Evolutionary conservation across 2,797 vertebrate species (phyloP).

Genomic region (Eulemur mongoz): DNA sequence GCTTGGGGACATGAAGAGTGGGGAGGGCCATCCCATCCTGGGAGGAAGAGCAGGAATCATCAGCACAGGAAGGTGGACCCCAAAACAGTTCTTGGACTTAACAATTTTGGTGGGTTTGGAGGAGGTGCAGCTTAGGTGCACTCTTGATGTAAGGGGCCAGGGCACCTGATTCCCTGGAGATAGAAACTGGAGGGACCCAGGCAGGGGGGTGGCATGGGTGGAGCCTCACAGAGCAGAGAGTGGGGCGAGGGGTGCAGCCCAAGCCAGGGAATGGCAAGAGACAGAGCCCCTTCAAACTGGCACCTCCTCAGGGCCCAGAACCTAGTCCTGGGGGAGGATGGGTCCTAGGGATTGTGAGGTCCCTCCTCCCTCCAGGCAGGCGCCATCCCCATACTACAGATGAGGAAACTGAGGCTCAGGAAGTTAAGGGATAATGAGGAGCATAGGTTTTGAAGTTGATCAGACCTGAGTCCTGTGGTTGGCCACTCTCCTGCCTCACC

Average conservation of each 20-base stretch:
- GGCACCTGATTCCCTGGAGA: background rate
- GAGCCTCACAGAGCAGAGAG: background rate
- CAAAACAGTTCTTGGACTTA: background rate
- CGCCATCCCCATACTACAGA: background rate
- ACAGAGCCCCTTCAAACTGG: background rate
- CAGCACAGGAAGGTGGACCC: background rate
- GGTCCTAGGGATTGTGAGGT: background rate
- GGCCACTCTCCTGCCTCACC: background rate
- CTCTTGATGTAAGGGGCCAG: background rate
- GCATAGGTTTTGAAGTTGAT: background rate
- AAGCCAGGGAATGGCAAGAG: background rate
- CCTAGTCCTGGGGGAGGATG: background rate
- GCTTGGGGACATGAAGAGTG: background rate
- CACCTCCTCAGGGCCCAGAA: background rate
- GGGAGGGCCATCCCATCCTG: background rate
- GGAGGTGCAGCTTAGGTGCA: background rate
- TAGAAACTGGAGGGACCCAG: background rate
- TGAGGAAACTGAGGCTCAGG: background rate
- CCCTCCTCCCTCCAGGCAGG: background rate
- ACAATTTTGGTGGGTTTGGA: background rate
- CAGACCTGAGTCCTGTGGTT: background rate
- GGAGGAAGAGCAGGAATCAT: background rate
- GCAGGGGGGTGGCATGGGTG: background rate
- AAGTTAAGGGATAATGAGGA: background rate
- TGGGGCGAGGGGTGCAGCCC: background rate